Percentiles rank a stretch among this genome's conserved stretches.
Evolutionary conservation across 2,888 invertebrate species (phyloP).

Genomic region (Gari tellinella): DNA sequence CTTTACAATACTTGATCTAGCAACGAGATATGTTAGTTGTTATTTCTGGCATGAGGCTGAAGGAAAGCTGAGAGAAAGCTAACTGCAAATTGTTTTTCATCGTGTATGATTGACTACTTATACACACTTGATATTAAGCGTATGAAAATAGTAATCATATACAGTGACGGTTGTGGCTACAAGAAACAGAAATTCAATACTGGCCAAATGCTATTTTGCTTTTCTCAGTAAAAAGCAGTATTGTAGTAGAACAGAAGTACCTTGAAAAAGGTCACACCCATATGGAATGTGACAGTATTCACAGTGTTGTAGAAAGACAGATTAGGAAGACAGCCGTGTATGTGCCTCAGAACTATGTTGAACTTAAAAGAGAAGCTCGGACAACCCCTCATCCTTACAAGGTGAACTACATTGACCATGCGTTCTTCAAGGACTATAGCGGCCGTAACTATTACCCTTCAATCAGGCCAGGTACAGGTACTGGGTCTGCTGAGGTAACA

Average conservation of each 20-base stretch:
- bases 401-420: slow-evolving; percentile 31
- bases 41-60: slow-evolving; percentile 53
- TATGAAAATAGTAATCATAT: slow-evolving; percentile 31
- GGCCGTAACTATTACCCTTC: slow-evolving; percentile 13
- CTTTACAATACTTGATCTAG: slow-evolving; percentile 36
- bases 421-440: slow-evolving; percentile 35
- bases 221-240: slow-evolving; percentile 10
- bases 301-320: slow-evolving; percentile 40
- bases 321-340: slow-evolving; percentile 23
- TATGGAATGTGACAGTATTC: slow-evolving; percentile 41
- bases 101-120: slow-evolving; percentile 28
- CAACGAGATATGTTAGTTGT: slow-evolving; percentile 23
- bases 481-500: slow-evolving; percentile 27
- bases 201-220: slow-evolving; percentile 36
- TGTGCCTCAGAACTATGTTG: slow-evolving; percentile 35
- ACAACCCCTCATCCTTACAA: slow-evolving; percentile 17
- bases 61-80: slow-evolving; percentile 8
- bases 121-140: slow-evolving; percentile 5
- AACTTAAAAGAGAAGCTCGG: slow-evolving; percentile 19
- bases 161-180: slow-evolving; percentile 41
- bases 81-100: slow-evolving; percentile 19
- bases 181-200: slow-evolving; percentile 32
- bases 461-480: slow-evolving; percentile 23
- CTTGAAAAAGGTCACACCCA: slow-evolving; percentile 41
- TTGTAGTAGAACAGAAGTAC: slow-evolving; percentile 28